Base-by-base conservation (phyloP, 92 coral and sea anemone genomes). In the Isaurus tuberculatus region DNA sequence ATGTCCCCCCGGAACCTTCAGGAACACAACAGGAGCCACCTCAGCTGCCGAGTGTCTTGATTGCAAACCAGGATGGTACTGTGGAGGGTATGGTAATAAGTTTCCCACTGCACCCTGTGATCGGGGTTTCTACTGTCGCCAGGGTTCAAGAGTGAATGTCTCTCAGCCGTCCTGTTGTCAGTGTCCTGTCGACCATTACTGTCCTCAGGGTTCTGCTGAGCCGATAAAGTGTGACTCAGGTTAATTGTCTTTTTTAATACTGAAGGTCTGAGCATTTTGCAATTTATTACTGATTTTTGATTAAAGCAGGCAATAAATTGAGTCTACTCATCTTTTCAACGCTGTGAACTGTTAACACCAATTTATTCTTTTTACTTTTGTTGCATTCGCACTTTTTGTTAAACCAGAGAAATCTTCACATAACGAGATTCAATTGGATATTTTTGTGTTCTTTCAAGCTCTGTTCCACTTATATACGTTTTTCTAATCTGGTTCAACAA, bases 1-100 rank as follows among this genome's bases (percentile, higher is more conserved):
- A 57, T 97, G 99, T 65, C 96, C 91, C 3, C 97, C 94, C 7
- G 98, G 99, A 30, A 97, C 99, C 6, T 97, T 90, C 92, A 98
- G 99, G 65, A 97, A 97, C 83, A 97, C 89, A 51, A 94, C 99
- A 16, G 99, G 99, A 20, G 99, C 99, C 27, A 87, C 86, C 49
- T 94, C 99, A 0, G 81, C 81, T 29, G 79, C 27, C 19, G 92
- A 97, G 22, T 97, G 99, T 43, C 95, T 97, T 23, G 95, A 97
- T 74, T 97, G 99, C 83, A 83, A 79, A 10, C 99, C 98, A 48
- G 95, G 99, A 27, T 97, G 88, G 81, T 97, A 85, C 72, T 97
- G 99, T 86, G 87, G 64, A 23, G 93, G 97, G 5, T 92, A 88
- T 80, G 94, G 94, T 7, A 93, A 94, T 71, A 85, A 83, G 20